Evolutionary conservation across 1,140 invertebrate species (phyloP), one percentile per base, ranked within the genome.

Genomic region (Apis florea): DNA sequence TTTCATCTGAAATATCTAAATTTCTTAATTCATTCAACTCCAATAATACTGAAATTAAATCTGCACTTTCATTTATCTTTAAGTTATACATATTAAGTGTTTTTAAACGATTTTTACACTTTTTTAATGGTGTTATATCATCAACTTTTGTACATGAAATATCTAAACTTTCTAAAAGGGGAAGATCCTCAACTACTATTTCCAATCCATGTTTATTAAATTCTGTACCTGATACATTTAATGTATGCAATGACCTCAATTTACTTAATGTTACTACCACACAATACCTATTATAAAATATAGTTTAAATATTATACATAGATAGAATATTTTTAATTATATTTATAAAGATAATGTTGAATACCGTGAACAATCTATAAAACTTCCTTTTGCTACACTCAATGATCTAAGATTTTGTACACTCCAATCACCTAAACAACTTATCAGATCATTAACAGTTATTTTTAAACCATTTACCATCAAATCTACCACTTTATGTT

Each of bases 201-300:
- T 96, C 95, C 75, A 97, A 93, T 13, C 95, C 95, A 87, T 96
- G 95, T 79, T 94, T 95, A 90, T 96, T 96, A 84, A 97, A 95
- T 90, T 97, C 96, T 58, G 96, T 97, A 84, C 95, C 94, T 80
- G 96, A 95, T 2, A 97, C 95, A 92, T 97, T 96, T n/a, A 97
- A 92, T 66, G 94, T 94, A 71, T 95, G 95, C 58, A 97, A 91
- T 77, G 95, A 95, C 78, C 94, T 94, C 78, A 96, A 92, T 93
- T 95, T 93, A 84, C 93, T 94, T 67, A 95, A 92, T 72, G 94
- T 93, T 78, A 94, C 84, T 83, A 95, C 93, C 78, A 94, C 93
- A 84, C 94, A 94, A 85, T 93, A 94, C 82, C 94, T 94, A 77
- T 68, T 83, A 88, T 86, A 89, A 79, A 88, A 79, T 83, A 59